Conservation (phyloP, 1,140 invertebrate species). For the Cydia strobilella region DNA sequence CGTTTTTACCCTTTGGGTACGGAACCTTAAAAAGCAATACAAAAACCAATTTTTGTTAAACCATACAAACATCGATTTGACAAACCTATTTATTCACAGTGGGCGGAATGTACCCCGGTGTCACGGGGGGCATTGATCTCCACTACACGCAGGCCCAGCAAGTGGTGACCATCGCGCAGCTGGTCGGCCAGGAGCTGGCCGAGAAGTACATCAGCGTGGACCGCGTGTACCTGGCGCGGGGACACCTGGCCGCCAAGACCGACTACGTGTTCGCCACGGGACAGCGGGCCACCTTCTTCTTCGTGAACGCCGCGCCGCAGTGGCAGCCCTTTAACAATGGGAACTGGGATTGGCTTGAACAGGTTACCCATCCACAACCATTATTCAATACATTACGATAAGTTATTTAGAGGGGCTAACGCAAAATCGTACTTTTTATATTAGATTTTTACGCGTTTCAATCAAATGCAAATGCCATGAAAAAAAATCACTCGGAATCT, state of each 20-base stretch:
- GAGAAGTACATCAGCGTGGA: conserved; percentile 59
- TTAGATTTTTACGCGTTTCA: too few relatives aligned
- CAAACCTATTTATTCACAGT: conserved; percentile 49
- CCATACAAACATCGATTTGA: not conserved
- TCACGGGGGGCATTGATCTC: conserved; percentile 49
- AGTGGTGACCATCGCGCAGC: conserved; percentile 49
- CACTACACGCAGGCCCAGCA: conserved; percentile 66
- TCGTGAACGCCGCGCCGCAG: conserved; percentile 83
- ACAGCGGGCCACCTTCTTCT: conserved; percentile 84
- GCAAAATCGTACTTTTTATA: too few relatives aligned
- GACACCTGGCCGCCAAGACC: conserved; percentile 84
- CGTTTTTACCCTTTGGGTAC: too few relatives aligned
- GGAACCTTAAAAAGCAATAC: too few relatives aligned
- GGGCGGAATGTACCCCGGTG: conserved; percentile 63
- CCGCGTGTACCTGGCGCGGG: conserved; percentile 79
- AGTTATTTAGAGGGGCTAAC: too few relatives aligned
- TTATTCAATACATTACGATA: not conserved
- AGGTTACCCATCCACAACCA: not conserved
- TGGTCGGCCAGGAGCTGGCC: conserved; percentile 59
- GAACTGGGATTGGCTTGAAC: conserved; percentile 80
- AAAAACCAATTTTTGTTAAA: not conserved
- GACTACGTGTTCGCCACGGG: conserved; percentile 83
- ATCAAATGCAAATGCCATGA: too few relatives aligned
- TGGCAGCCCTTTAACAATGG: conserved; percentile 85
- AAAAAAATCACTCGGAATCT: too few relatives aligned